These are phyloP conservation scores for Bubo bubo DNA, from an alignment of 2,113 vertebrate genomes.

Conservation along the genomic window DNA sequence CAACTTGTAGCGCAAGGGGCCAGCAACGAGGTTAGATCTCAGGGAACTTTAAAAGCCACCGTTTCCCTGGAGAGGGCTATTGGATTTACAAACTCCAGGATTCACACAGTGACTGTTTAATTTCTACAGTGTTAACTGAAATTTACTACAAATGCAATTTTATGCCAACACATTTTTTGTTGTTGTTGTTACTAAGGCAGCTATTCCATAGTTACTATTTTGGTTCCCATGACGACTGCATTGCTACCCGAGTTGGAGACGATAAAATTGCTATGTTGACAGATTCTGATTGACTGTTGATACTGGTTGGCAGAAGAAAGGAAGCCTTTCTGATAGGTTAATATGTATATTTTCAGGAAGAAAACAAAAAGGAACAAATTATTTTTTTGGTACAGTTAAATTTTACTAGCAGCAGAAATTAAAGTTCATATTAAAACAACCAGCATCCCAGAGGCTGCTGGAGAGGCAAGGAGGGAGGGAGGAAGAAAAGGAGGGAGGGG, in stretches of 20 bases:
- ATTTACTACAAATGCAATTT: constrained; percentile 66
- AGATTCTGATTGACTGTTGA: constrained; percentile 73
- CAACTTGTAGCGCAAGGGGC: not conserved
- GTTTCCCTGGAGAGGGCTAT: not conserved
- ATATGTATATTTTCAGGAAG: constrained; percentile 55
- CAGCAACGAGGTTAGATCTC: not conserved
- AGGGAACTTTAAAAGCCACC: not conserved
- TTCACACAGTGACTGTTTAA: constrained; percentile 32
- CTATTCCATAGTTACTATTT: constrained; percentile 62
- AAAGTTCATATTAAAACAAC: not conserved
- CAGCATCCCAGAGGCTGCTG: not conserved
- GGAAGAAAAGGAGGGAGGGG: not conserved
- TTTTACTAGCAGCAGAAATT: constrained; percentile 28
- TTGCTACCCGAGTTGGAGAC: constrained; percentile 39
- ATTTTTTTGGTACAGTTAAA: constrained; percentile 16
- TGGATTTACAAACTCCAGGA: constrained; percentile 25
- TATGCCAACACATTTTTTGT: constrained; percentile 48
- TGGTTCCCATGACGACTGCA: constrained; percentile 71
- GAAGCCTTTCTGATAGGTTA: constrained; percentile 30
- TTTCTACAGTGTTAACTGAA: constrained; percentile 55
- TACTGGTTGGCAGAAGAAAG: constrained; percentile 57
- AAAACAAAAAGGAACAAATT: constrained; percentile 35
- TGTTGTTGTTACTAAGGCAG: constrained; percentile 66
- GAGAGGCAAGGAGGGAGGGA: not conserved
- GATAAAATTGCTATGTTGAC: constrained; percentile 72